phyloP scores from a whole-genome alignment of 1,140 invertebrate genomes.

The Drosophila navojoa region DNA sequence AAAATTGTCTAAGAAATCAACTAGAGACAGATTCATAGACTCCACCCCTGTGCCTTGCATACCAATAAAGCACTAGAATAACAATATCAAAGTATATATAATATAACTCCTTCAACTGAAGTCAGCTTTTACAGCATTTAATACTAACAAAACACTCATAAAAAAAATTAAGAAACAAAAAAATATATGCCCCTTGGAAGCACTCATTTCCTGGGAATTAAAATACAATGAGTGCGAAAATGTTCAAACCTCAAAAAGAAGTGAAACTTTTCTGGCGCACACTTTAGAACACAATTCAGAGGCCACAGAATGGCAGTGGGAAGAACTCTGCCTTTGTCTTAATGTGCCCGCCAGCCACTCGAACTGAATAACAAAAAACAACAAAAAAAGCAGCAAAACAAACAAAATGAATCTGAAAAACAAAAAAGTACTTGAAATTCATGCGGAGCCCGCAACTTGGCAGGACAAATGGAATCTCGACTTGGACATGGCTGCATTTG shows the following conservation, averaged over 20 bases:
- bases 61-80: no score
- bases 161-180: background rate
- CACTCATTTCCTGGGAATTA: background rate
- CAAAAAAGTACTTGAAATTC: slow-evolving; percentile 57
- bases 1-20: no score
- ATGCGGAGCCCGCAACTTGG: slow-evolving; percentile 56
- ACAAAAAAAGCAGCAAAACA: background rate
- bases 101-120: no score
- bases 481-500: slow-evolving; percentile 36
- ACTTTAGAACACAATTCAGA: slow-evolving; percentile 43
- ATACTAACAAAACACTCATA: background rate
- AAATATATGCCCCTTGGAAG: background rate
- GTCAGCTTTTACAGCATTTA: no score
- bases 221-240: slow-evolving; percentile 27
- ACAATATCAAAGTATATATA: no score
- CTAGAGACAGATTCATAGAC: no score
- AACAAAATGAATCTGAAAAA: slow-evolving; percentile 6
- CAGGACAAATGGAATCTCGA: slow-evolving; percentile 26
- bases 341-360: slow-evolving; percentile 35
- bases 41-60: no score
- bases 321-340: slow-evolving; percentile 36
- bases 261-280: slow-evolving; percentile 30
- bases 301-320: slow-evolving; percentile 28
- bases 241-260: slow-evolving; percentile 11
- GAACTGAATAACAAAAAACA: slow-evolving; percentile 3